These are phyloP conservation scores for Paraescarpia echinospica DNA, from an alignment of 1,140 invertebrate genomes.

Conservation along the genomic window DNA sequence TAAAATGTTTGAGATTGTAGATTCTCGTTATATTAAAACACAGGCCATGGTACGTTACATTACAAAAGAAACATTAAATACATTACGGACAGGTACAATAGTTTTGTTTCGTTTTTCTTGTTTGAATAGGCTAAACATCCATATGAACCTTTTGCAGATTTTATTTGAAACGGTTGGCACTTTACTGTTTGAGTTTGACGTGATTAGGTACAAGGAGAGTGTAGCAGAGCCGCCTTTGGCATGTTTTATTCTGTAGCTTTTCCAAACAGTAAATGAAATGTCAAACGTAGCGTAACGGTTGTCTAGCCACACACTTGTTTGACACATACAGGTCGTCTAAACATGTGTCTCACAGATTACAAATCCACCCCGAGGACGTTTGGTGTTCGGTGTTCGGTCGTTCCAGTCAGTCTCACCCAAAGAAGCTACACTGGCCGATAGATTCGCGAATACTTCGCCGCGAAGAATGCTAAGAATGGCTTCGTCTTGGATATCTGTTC, in stretches of 20 bases:
- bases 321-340: neutral
- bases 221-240: too few species aligned
- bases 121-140: neutral
- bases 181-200: too few species aligned
- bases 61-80: too few species aligned
- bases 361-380: neutral
- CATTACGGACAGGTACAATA: neutral
- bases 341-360: neutral
- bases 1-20: neutral
- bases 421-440: neutral
- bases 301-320: neutral
- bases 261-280: neutral
- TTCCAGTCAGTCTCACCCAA: neutral
- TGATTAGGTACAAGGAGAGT: too few species aligned
- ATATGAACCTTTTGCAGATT: neutral
- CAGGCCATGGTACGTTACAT: too few species aligned
- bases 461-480: neutral
- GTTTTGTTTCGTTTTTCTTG: too few species aligned
- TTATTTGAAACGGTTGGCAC: too few species aligned
- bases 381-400: too few species aligned
- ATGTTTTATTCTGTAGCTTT: neutral
- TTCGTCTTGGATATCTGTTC: neutral
- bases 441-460: neutral
- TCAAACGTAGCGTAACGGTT: neutral
- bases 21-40: neutral